Evolutionary conservation across 2,888 invertebrate genomes (phyloP).

Genomic region (Orchestes rusci): DNA sequence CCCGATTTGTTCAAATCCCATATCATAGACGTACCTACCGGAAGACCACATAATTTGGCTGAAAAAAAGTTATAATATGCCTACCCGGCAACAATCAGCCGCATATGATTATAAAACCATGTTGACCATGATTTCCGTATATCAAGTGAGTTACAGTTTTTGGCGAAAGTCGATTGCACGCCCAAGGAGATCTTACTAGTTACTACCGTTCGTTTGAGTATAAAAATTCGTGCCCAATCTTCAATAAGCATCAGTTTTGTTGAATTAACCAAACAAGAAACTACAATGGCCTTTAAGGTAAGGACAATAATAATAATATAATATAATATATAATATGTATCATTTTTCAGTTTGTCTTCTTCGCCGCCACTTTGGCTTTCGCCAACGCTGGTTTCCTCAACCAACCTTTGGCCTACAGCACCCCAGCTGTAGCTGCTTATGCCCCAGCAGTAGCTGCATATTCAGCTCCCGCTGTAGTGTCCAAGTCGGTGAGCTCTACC

Average conservation of each 20-base stretch:
- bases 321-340: too few species aligned
- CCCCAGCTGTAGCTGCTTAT: constrained; percentile 14
- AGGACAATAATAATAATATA: too few species aligned
- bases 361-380: constrained; percentile 53
- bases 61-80: too few species aligned
- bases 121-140: too few species aligned
- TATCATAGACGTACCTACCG: too few species aligned
- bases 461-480: constrained; percentile 27
- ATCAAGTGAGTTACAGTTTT: too few species aligned
- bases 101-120: too few species aligned
- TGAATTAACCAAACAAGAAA: constrained; percentile 14
- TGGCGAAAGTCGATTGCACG: constrained; percentile 19
- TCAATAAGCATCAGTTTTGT: constrained; percentile 18
- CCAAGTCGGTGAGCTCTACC: constrained; percentile 30
- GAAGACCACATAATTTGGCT: too few species aligned
- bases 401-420: too few species aligned
- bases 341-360: constrained; percentile 46
- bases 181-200: constrained; percentile 16
- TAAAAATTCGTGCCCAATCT: constrained; percentile 12
- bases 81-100: too few species aligned
- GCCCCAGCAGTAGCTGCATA: constrained; percentile 29
- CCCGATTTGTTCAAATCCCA: too few species aligned
- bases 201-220: too few species aligned
- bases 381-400: constrained; percentile 53
- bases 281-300: constrained; percentile 22